phyloP scores from a whole-genome alignment of 2,797 vertebrate species.

The Poecilia velifera region DNA sequence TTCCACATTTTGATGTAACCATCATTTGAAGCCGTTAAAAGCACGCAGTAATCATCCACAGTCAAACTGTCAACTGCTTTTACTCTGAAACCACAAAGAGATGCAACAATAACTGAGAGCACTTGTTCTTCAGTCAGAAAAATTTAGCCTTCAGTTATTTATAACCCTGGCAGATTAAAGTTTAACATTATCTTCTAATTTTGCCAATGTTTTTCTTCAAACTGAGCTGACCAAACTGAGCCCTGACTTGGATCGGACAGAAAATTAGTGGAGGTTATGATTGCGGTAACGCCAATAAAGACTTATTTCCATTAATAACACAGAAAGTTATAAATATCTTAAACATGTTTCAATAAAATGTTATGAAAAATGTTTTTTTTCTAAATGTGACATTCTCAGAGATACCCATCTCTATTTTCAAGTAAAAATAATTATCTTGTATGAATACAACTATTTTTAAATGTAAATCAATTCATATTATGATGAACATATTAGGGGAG shows the following conservation, averaged over 20 bases:
- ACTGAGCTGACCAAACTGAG: not conserved
- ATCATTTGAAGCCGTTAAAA: constrained; percentile 95
- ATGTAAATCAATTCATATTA: not conserved
- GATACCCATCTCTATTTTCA: not conserved
- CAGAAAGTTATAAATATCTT: not conserved
- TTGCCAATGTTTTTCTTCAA: not conserved
- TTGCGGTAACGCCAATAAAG: not conserved
- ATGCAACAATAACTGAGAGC: not conserved
- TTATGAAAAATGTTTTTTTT: not conserved
- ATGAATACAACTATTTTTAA: not conserved
- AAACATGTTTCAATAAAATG: not conserved
- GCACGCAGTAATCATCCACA: constrained; percentile 80
- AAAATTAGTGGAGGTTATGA: not conserved
- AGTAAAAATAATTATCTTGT: not conserved
- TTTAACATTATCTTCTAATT: not conserved
- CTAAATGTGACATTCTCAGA: not conserved
- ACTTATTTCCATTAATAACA: not conserved
- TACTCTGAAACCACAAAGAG: constrained; percentile 79
- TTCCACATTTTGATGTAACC: constrained; percentile 97
- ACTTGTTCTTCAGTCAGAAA: not conserved
- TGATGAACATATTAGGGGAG: not conserved
- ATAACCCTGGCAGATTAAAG: not conserved
- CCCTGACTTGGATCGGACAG: not conserved
- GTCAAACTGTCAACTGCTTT: constrained; percentile 89
- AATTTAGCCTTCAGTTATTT: not conserved